Evolutionary conservation across 2,797 vertebrate species (phyloP).

Genomic region (Sebastes kiyomatsui): DNA sequence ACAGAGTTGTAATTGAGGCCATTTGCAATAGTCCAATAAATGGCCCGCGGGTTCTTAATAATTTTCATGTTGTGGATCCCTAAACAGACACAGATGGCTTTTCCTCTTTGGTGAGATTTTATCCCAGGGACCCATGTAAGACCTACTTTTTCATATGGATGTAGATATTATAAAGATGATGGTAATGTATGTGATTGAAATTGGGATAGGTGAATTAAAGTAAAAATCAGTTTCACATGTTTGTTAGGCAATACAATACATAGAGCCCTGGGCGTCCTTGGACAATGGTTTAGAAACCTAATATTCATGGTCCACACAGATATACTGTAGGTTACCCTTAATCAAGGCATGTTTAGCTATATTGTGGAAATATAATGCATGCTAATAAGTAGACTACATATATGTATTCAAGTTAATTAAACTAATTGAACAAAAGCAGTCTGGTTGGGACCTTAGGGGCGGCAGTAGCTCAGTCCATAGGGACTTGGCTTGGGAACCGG

Average conservation of each 20-base stretch:
- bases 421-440: neutral
- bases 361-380: neutral
- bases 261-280: neutral
- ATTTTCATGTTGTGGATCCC: neutral
- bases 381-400: neutral
- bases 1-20: neutral
- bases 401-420: neutral
- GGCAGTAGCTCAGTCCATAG: no score
- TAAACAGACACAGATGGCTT: conserved; percentile 4
- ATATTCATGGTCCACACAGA: neutral
- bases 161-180: neutral
- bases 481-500: fast-evolving
- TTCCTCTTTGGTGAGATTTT: neutral
- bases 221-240: neutral
- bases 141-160: neutral
- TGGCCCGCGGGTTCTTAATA: neutral
- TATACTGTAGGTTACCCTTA: neutral
- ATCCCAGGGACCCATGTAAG: neutral
- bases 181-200: neutral
- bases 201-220: neutral
- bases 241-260: neutral
- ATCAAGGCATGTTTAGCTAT: neutral
- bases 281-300: neutral
- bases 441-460: neutral
- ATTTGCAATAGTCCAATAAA: neutral